Base-by-base conservation (phyloP, 64 coral and sea anemone species). In the Stichodactyla helianthus region DNA sequence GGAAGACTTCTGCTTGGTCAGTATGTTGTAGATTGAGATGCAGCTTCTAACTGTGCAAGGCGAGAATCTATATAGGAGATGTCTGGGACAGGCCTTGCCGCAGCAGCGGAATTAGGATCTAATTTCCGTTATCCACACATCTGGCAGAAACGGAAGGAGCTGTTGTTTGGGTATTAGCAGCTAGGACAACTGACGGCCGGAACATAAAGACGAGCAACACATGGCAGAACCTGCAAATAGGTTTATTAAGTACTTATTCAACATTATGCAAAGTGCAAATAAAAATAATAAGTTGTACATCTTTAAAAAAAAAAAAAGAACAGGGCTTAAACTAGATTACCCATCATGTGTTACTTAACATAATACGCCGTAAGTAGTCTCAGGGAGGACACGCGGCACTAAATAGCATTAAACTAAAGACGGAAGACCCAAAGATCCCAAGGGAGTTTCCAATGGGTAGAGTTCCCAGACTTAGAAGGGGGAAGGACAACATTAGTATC, bases 131-230 rank as follows among this genome's bases (percentile, higher is more conserved):
- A 86, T n/a, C 89, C 89, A 82, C 89, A 91, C 76, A 51, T 50
- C 22, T 91, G 83, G 67, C 89, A 91, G 35, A 91, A 91, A 26
- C 76, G 74, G 50, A 91, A 91, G 23, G 0, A 20, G 81, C 86
- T 56, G 71, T 82, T 77, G 31, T 91, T 91, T 28, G 84, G 68
- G 76, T 86, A 86, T 52, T 51, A 0, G 58, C 83, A 91, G 22
- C 28, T 18, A 1, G 89, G 89, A 71, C 89, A 91, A 4, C 27
- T 16, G 17, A 91, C 82, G 15, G 89, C 84, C 14, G 83, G 83
- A 19, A 91, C 10, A 20, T 54, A 91, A 17, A 91, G 23, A 19
- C 59, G 68, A 16, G 83, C 6, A 17, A 77, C 82, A 50, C 11
- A 10, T 16, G 89, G 55, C 11, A 91, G 74, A 26, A 4, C 54